A percentile compares a stretch with the other conserved stretches of the same genome.
Conservation (phyloP, 2,888 invertebrate species). For the Tolmerus cingulatus region DNA sequence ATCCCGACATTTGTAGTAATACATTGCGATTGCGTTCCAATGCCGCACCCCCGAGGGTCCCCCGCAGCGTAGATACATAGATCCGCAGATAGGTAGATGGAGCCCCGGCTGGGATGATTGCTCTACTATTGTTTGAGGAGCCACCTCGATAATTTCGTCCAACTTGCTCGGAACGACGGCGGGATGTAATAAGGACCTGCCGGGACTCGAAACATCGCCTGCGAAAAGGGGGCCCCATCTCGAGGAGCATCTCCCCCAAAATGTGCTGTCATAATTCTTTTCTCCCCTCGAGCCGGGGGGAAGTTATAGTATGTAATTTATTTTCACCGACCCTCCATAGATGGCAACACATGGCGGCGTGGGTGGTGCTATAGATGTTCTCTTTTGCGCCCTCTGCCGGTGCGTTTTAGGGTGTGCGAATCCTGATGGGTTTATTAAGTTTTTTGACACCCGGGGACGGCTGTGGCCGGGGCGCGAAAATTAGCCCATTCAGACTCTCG, state of each 20-base stretch:
- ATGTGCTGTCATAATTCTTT: slow-evolving; percentile 41
- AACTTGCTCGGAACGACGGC: background rate
- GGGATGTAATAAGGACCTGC: slow-evolving; percentile 19
- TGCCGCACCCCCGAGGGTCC: slow-evolving; percentile 1
- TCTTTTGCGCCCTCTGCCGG: slow-evolving; percentile 25
- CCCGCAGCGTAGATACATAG: background rate
- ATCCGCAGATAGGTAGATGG: background rate
- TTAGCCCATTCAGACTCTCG: slow-evolving; percentile 11
- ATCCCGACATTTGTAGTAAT: slow-evolving; percentile 47
- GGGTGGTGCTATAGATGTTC: slow-evolving; percentile 28
- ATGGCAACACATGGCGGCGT: slow-evolving; percentile 40
- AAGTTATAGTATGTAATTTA: slow-evolving; percentile 43
- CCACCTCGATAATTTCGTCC: slow-evolving; percentile 34
- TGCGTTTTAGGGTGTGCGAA: slow-evolving; percentile 38
- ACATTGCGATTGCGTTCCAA: slow-evolving; percentile 33
- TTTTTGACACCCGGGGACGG: slow-evolving; percentile 46
- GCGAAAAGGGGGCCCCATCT: background rate
- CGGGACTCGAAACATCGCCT: background rate
- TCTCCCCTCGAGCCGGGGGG: background rate
- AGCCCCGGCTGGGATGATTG: background rate
- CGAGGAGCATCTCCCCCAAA: slow-evolving; percentile 24
- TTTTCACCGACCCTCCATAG: slow-evolving; percentile 12
- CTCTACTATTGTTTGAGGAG: slow-evolving; percentile 19
- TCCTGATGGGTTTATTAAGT: slow-evolving; percentile 48
- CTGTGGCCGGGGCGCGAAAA: slow-evolving; percentile 35